Evolutionary conservation across 2,113 vertebrate genomes (phyloP), one percentile per base, ranked within the genome.

Genomic region (Meleagris gallopavo): DNA sequence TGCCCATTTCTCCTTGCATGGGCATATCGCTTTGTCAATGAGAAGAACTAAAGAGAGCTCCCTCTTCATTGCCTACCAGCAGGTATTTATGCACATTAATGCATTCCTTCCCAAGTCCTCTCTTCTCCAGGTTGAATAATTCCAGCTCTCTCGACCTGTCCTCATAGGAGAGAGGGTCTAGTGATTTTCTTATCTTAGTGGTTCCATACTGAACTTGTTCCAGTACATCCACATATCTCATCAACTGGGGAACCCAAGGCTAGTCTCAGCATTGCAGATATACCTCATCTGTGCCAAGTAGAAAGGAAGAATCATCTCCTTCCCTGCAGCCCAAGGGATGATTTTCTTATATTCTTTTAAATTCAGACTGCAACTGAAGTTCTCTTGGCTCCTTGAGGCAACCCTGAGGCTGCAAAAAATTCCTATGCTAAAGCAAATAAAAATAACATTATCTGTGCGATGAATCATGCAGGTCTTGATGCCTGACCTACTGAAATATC

Each of bases 271-370:
- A 50, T 46, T 9, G 19, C 20, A 70, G 45, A 12, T 13, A 8
- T 9, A 22, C n/a, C 36, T 86, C 64, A 36, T 3, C 34, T 61
- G 41, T 1, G 5, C 3, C 0, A 0, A 52, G 34, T 0, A 84
- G 36, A 76, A 20, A 9, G 15, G 32, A 90, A 17, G 4, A 34
- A 74, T 43, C 54, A 74, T 5, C 15, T 80, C 34, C 65, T 13
- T 64, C 41, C 54, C 50, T 3, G 6, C 55, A 81, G 36, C 38
- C 36, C n/a, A 29, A 34, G 36, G 69, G 19, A 29, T 11, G 32
- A 29, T 14, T 72, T 81, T 58, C 74, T 87, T 48, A 38, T 57
- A 72, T 43, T 41, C 5, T 43, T 77, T 67, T 69, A 34, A 60
- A 21, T 45, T 62, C 54, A 81, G n/a, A n/a, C 7, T 27, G 9